phyloP scores from a whole-genome alignment of 2,797 vertebrate species.

The Xenopus petersii region DNA sequence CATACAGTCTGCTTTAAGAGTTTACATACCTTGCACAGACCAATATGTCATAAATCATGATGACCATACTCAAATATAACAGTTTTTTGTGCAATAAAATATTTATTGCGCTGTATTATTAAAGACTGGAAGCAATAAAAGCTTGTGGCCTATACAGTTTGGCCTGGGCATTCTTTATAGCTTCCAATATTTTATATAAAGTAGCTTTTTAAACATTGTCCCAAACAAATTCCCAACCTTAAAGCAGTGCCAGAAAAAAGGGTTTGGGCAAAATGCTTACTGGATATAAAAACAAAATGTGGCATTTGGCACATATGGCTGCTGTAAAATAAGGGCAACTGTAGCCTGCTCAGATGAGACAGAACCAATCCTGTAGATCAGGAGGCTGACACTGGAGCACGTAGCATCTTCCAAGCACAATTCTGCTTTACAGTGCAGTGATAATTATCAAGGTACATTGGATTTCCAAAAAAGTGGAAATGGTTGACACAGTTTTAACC shows the following conservation, averaged over 20 bases:
- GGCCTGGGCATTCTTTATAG: no score
- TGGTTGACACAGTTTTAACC: constrained; percentile 50
- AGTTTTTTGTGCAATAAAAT: no score
- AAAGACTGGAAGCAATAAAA: no score
- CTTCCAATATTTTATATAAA: no score
- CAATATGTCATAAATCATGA: no score
- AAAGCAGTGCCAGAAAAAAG: background rate
- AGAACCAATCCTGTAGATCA: constrained; percentile 26
- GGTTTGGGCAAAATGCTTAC: background rate
- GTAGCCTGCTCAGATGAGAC: constrained; percentile 5
- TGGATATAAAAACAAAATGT: background rate
- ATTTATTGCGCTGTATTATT: no score
- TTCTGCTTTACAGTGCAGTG: constrained; percentile 17
- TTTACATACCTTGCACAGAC: no score
- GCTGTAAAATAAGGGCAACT: constrained; percentile 16
- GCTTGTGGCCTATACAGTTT: no score
- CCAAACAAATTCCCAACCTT: background rate
- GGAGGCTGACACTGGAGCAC: constrained; percentile 6
- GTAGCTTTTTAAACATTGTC: background rate
- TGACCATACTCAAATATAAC: no score
- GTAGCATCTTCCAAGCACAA: constrained; percentile 23
- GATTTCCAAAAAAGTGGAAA: constrained; percentile 47
- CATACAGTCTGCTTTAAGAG: no score
- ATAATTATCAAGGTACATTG: constrained; percentile 42
- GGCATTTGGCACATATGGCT: background rate